Evolutionary conservation across 2,888 invertebrate genomes (phyloP).

Genomic region (Zygothrica quintamaculata): DNA sequence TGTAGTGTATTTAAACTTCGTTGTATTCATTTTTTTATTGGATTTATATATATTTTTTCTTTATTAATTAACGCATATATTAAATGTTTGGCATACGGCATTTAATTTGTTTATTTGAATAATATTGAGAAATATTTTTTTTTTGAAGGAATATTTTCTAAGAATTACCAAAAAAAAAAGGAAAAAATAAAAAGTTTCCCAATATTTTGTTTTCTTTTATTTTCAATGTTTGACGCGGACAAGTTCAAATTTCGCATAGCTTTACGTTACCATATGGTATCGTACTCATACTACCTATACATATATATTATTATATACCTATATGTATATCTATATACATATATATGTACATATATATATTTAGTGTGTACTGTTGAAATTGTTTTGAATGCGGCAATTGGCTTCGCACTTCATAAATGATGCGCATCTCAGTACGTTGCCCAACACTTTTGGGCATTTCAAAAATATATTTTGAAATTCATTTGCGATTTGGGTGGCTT

Average conservation of each 20-base stretch:
- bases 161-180: no score
- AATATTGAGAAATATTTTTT: slow-evolving; percentile 50
- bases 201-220: slow-evolving; percentile 11
- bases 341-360: slow-evolving; percentile 41
- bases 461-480: slow-evolving; percentile 29
- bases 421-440: slow-evolving; percentile 34
- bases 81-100: slow-evolving; percentile 26
- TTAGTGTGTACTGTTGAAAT: slow-evolving; percentile 52
- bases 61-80: slow-evolving; percentile 58
- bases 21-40: not conserved
- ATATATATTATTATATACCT: no score
- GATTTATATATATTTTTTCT: slow-evolving; percentile 26
- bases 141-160: slow-evolving; percentile 34
- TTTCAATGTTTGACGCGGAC: slow-evolving; percentile 18
- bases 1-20: not conserved
- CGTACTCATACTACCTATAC: not conserved
- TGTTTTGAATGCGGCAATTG: slow-evolving; percentile 58
- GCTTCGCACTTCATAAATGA: slow-evolving; percentile 77
- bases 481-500: slow-evolving; percentile 15
- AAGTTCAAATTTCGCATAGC: slow-evolving; percentile 57
- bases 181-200: not conserved
- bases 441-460: slow-evolving; percentile 46
- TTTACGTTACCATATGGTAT: slow-evolving; percentile 42
- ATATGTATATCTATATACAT: slow-evolving; percentile 14
- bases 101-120: slow-evolving; percentile 64